Evolutionary conservation across 35 echinoderm and acorn worm genomes (phyloP).

Genomic region (Apostichopus japonicus): DNA sequence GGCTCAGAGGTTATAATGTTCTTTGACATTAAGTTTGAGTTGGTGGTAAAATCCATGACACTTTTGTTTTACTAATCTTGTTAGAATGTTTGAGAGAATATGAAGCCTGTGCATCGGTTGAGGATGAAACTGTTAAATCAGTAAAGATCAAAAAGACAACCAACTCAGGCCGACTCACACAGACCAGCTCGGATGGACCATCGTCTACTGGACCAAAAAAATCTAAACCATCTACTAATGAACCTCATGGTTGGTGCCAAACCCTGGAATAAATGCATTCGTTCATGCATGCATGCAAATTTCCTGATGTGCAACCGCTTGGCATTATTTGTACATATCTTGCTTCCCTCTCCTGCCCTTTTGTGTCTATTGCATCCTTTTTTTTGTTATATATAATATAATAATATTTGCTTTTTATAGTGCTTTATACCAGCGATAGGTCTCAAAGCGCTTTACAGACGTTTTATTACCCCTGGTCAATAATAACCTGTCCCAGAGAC

Average conservation of each 20-base stretch:
- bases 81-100: constrained; percentile 19
- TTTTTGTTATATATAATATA: no score
- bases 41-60: no score
- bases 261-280: neutral
- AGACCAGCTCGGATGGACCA: neutral
- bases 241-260: constrained; percentile 14
- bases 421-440: no score
- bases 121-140: constrained; percentile 16
- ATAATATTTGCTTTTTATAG: no score
- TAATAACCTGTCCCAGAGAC: no score
- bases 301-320: neutral
- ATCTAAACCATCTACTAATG: constrained; percentile 35
- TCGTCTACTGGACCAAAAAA: neutral
- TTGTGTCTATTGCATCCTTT: neutral
- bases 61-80: neutral
- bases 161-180: constrained; percentile 1
- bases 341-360: neutral
- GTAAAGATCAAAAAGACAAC: neutral
- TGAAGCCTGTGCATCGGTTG: constrained; percentile 16
- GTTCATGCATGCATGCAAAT: neutral
- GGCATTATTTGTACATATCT: neutral
- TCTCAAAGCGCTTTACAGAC: no score
- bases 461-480: no score
- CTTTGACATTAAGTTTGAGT: no score
- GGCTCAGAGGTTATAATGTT: no score